A percentile compares a stretch with the other conserved stretches of the same genome.
phyloP scores from a whole-genome alignment of 2,888 invertebrate genomes.

The Ctenicera cuprea region DNA sequence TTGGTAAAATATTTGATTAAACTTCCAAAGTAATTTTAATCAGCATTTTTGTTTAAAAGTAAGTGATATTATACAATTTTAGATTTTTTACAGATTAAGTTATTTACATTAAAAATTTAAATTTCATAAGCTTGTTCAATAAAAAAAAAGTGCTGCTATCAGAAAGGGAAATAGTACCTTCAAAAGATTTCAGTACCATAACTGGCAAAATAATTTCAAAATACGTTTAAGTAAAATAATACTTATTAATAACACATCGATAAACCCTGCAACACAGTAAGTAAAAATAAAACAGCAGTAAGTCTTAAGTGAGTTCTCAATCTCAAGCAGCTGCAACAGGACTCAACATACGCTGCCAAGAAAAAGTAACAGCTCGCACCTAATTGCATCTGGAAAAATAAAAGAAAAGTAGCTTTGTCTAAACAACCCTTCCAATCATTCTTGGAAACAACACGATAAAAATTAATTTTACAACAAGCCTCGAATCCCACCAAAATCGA shows the following conservation, averaged over 20 bases:
- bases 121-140: background rate
- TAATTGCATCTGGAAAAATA: constrained; percentile 73
- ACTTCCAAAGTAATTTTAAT: background rate
- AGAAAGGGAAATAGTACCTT: constrained; percentile 15
- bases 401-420: constrained; percentile 73
- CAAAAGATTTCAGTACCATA: background rate
- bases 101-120: too few species aligned
- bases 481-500: constrained; percentile 35
- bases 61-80: background rate
- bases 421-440: constrained; percentile 56
- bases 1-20: constrained; percentile 2
- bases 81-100: background rate
- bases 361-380: constrained; percentile 63
- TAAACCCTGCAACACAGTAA: constrained; percentile 45
- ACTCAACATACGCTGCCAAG: constrained; percentile 48
- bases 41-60: background rate
- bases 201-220: background rate
- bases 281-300: constrained; percentile 52
- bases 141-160: background rate
- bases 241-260: constrained; percentile 43
- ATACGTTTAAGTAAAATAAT: constrained; percentile 16
- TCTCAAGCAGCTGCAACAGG: constrained; percentile 51
- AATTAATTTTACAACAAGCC: constrained; percentile 20
- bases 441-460: constrained; percentile 45
- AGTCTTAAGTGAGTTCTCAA: constrained; percentile 51